Conservation (phyloP, 2,888 invertebrate genomes). For the Penaeus monodon region DNA sequence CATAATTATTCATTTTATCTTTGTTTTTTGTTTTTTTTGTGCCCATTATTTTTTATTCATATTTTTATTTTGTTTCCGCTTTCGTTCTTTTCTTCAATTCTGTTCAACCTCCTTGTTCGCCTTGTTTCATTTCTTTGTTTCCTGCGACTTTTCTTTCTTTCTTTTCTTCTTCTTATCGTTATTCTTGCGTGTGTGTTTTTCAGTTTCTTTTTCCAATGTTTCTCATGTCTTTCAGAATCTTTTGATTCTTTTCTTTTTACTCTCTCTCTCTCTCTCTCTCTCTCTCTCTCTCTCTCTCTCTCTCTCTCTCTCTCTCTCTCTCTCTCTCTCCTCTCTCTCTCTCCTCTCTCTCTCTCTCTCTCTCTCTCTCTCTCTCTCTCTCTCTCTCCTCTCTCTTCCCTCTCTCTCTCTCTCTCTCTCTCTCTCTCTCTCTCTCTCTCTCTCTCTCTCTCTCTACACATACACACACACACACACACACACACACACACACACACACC, state of each 20-base stretch:
- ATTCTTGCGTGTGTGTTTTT: neutral
- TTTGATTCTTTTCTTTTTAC: neutral
- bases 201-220: neutral
- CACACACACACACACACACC: too few species aligned
- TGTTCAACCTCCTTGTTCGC: too few species aligned
- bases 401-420: neutral
- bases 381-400: neutral
- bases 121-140: too few species aligned
- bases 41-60: too few species aligned
- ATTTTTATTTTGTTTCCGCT: too few species aligned
- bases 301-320: slow-evolving; percentile 43
- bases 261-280: neutral
- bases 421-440: neutral
- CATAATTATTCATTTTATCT: too few species aligned
- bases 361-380: neutral
- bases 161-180: neutral
- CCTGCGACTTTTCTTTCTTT: too few species aligned
- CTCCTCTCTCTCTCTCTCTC: neutral
- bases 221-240: neutral
- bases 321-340: slow-evolving; percentile 16
- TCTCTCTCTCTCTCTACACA: too few species aligned
- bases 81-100: too few species aligned
- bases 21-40: too few species aligned
- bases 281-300: neutral
- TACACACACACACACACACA: too few species aligned